A percentile compares a stretch with the other conserved stretches of the same genome.
phyloP scores from a whole-genome alignment of 1,140 invertebrate species.

The Vollenhovia emeryi region DNA sequence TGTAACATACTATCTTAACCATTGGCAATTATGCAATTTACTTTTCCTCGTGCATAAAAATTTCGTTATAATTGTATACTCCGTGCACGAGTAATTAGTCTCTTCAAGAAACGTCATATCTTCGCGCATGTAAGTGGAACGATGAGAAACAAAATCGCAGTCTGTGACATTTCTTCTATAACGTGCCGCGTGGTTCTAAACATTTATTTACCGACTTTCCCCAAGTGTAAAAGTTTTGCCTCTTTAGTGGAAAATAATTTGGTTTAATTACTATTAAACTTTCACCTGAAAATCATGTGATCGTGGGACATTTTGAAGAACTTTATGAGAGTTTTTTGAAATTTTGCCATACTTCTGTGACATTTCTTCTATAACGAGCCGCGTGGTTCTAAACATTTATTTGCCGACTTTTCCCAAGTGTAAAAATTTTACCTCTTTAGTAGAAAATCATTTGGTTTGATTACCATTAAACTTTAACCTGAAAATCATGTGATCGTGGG shows the following conservation, averaged over 20 bases:
- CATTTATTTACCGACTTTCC: background rate
- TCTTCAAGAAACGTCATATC: background rate
- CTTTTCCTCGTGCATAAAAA: slow-evolving; percentile 14
- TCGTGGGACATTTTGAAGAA: no score
- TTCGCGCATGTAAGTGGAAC: slow-evolving; percentile 6
- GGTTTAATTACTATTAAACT: background rate
- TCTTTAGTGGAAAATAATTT: background rate
- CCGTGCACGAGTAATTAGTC: slow-evolving; percentile 13
- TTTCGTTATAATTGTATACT: slow-evolving; percentile 18
- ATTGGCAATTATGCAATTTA: slow-evolving; percentile 45
- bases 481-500: no score
- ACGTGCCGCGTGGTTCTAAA: background rate
- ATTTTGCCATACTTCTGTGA: no score
- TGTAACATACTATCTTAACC: background rate
- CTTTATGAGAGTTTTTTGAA: no score
- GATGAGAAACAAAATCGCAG: background rate
- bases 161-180: background rate
- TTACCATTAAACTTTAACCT: no score
- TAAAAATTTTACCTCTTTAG: no score
- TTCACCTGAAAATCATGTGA: no score
- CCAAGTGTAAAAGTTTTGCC: background rate
- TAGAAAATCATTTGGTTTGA: no score
- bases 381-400: no score
- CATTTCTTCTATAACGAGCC: no score
- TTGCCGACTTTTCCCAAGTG: no score